Conservation (phyloP, 2,888 invertebrate genomes). For the Oeneis ivallda region DNA sequence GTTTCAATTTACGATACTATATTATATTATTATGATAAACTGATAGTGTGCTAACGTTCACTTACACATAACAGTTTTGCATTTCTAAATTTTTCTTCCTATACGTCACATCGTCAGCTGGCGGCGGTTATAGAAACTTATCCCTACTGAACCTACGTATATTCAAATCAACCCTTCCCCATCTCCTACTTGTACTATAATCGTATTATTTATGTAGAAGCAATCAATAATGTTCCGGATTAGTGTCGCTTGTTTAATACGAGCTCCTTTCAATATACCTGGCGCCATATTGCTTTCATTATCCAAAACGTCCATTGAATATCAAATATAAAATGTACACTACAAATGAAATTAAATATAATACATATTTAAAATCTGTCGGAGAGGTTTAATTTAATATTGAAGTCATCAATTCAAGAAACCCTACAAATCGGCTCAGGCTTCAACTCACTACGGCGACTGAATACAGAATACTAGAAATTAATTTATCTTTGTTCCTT, state of each 20-base stretch:
- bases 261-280: slow-evolving; percentile 7
- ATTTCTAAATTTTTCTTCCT: not conserved
- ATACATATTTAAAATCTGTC: not conserved
- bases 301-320: slow-evolving; percentile 18
- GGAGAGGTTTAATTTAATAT: not conserved
- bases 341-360: not conserved
- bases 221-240: slow-evolving; percentile 64
- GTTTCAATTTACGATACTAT: too few species aligned
- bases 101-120: too few species aligned
- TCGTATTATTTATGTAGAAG: slow-evolving; percentile 63
- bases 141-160: not conserved
- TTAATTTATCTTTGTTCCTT: slow-evolving; percentile 40
- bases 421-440: not conserved
- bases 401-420: not conserved
- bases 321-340: slow-evolving; percentile 12
- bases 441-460: not conserved
- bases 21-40: too few species aligned
- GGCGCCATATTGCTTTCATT: slow-evolving; percentile 28
- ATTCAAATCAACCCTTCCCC: slow-evolving; percentile 47
- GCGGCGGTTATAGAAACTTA: not conserved
- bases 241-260: slow-evolving; percentile 45
- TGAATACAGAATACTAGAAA: slow-evolving; percentile 27
- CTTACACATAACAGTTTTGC: not conserved
- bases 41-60: not conserved
- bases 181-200: slow-evolving; percentile 58